phyloP scores from a whole-genome alignment of 2,888 invertebrate genomes.

The Imbricaverruca yamaguchii region DNA sequence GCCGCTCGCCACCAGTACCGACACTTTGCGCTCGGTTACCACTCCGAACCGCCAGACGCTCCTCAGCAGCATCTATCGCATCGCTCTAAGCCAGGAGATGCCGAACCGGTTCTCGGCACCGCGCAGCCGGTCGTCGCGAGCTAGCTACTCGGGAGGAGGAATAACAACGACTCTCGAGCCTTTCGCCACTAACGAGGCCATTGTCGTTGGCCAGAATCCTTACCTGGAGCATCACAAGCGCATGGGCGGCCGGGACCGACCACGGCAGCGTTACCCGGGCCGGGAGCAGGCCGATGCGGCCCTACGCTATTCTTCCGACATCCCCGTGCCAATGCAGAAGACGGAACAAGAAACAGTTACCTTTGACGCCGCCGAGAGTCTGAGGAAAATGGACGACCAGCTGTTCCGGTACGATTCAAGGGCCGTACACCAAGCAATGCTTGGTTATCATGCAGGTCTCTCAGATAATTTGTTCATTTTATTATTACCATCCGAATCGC shows the following conservation, averaged over 20 bases:
- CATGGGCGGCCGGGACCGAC: neutral
- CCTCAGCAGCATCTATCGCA: neutral
- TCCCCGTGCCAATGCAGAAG: neutral
- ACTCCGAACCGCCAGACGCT: neutral
- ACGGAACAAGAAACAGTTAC: neutral
- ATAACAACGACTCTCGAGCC: too few relatives aligned
- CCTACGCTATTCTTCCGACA: too few relatives aligned
- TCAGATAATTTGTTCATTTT: neutral
- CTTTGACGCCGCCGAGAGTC: neutral
- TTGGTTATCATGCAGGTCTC: neutral
- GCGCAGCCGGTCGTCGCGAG: neutral
- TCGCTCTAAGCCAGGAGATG: neutral
- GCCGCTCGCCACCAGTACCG: too few relatives aligned
- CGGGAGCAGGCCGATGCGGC: neutral
- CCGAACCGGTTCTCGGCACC: neutral
- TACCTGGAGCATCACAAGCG: neutral
- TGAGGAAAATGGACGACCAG: neutral
- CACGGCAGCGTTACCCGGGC: neutral
- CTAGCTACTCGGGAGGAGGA: neutral
- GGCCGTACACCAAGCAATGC: neutral
- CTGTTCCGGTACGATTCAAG: neutral
- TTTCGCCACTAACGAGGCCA: neutral
- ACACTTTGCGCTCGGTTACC: neutral
- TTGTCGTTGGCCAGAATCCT: neutral
- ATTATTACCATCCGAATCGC: neutral